Evolutionary conservation across 2,888 invertebrate species (phyloP).

Genomic region (Onthophagus sagittarius): DNA sequence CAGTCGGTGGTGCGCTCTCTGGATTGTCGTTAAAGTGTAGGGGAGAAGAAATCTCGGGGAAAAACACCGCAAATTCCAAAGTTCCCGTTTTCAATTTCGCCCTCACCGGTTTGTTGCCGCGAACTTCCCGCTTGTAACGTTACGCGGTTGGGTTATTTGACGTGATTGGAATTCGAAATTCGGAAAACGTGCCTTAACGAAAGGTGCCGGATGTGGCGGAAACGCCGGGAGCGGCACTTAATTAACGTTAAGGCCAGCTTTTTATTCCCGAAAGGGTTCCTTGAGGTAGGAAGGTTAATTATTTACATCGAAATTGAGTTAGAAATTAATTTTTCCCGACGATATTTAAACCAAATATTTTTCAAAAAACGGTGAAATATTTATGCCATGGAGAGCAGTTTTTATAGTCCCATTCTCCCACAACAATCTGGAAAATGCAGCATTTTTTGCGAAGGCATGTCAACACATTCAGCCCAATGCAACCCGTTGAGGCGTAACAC

Average conservation of each 20-base stretch:
- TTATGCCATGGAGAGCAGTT: background rate
- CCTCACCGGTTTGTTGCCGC: background rate
- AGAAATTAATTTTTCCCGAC: background rate
- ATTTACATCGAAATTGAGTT: background rate
- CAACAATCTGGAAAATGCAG: background rate
- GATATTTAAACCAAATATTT: background rate
- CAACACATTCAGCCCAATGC: background rate
- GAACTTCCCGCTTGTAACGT: background rate
- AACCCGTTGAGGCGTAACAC: background rate
- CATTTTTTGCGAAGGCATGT: background rate
- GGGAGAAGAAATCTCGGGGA: background rate
- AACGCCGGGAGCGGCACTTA: background rate
- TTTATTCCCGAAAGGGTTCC: background rate
- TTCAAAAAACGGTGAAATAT: background rate
- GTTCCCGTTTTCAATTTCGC: slow-evolving; percentile 12
- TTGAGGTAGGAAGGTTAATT: background rate
- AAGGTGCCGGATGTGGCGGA: slow-evolving; percentile 1
- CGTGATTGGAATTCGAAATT: background rate
- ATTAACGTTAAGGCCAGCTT: background rate
- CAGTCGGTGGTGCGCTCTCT: background rate
- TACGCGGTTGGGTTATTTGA: slow-evolving; percentile 1
- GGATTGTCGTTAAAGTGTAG: background rate
- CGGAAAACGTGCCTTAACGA: background rate
- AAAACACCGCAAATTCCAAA: slow-evolving; percentile 9
- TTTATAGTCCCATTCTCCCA: background rate